Base-by-base conservation (phyloP, 2,797 vertebrate genomes). In the Emys orbicularis region DNA sequence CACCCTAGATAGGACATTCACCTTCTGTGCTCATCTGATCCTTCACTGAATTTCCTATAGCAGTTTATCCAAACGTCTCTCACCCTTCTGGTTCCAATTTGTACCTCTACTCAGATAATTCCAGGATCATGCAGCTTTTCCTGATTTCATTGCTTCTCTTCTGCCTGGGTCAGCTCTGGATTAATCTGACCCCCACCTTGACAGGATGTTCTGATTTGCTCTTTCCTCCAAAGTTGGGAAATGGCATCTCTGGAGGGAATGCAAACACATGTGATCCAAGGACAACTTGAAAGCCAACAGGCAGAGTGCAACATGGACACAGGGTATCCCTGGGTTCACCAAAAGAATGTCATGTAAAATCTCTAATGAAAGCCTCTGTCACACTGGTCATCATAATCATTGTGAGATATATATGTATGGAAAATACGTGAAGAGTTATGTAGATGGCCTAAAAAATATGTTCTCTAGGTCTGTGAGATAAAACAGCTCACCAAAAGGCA, bases 1-100 rank as follows among this genome's bases (percentile, higher is more conserved):
- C 21, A 72, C 19, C 19, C n/a, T 37, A 41, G 37, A 72, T 12
- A 41, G 21, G 68, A 25, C 11, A 5, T 72, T 72, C 9, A 5
- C n/a, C 19, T 72, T 37, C n/a, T 72, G 18, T 72, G 65, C n/a
- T 68, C n/a, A n/a, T 37, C 7, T 68, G n/a, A 72, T 37, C 10
- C 19, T 41, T 41, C 19, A 13, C 56, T 2, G 3, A 10, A 12
- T 61, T 50, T 54, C 3, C 29, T 54, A 21, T 6, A 82, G 89
- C 3, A 0, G 0, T 6, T 12, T 15, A 9, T 79, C 27, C 8
- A 15, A 0, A 1, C 5, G 5, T 31, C 21, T 41, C 19, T 90
- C 16, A 34, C 2, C 1, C 3, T 54, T 13, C 47, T 89, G 68
- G 68, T 41, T 72, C 37, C 19, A 37, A 21, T 25, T 72, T 25